phyloP scores from a whole-genome alignment of 1,140 invertebrate genomes.

The Solen grandis region DNA sequence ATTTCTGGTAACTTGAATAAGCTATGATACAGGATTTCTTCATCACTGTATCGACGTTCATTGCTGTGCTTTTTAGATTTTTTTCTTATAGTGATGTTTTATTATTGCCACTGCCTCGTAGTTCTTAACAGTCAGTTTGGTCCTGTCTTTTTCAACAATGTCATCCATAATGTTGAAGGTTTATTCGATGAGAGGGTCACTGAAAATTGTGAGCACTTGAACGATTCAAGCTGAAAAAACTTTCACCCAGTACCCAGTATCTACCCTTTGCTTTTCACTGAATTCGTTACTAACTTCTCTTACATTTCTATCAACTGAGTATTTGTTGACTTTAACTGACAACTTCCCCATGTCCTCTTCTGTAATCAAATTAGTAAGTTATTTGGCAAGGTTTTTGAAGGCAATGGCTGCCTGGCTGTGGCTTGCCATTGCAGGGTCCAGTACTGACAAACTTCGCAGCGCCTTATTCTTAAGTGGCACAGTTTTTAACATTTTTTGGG shows the following conservation, averaged over 20 bases:
- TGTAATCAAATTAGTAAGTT: slow-evolving; percentile 19
- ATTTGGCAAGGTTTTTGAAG: slow-evolving; percentile 11
- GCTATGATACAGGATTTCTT: not conserved
- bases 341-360: slow-evolving; percentile 13
- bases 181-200: slow-evolving; percentile 24
- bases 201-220: slow-evolving; percentile 46
- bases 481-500: slow-evolving; percentile 32
- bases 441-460: too few relatives aligned
- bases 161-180: slow-evolving; percentile 57
- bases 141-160: slow-evolving; percentile 47
- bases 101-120: slow-evolving; percentile 35
- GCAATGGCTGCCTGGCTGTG: slow-evolving; percentile 15
- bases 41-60: not conserved
- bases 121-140: slow-evolving; percentile 30
- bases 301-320: slow-evolving; percentile 16
- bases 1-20: not conserved
- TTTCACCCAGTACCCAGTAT: slow-evolving; percentile 32
- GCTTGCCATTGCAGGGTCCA: slow-evolving; percentile 21
- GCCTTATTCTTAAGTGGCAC: slow-evolving; percentile 21
- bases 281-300: not conserved
- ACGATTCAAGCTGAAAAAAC: slow-evolving; percentile 16
- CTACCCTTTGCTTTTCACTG: slow-evolving; percentile 2
- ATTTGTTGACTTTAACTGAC: not conserved
- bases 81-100: slow-evolving; percentile 24
- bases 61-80: slow-evolving; percentile 10